A percentile compares a stretch with the other conserved stretches of the same genome.
Evolutionary conservation across 2,113 vertebrate species (phyloP).

Genomic region (Toxotes jaculatrix): DNA sequence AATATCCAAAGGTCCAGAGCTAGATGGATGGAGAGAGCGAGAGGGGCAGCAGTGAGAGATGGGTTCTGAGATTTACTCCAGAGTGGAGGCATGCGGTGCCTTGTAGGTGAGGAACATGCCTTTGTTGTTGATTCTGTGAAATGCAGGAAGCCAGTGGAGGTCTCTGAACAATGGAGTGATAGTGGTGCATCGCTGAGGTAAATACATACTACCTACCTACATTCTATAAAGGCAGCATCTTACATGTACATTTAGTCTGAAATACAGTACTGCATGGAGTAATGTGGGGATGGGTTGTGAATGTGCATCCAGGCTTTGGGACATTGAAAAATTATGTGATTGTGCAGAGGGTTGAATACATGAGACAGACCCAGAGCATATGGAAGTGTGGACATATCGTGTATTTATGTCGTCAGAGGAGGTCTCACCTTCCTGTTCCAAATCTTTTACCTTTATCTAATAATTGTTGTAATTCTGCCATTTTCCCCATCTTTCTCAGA

Average conservation of each 20-base stretch:
- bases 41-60: conserved; percentile 38
- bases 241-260: not conserved
- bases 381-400: too few relatives aligned
- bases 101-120: conserved; percentile 41
- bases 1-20: conserved; percentile 50
- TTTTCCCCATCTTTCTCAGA: not conserved
- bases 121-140: conserved; percentile 41
- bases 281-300: not conserved
- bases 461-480: too few relatives aligned
- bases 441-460: not conserved
- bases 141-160: conserved; percentile 16
- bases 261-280: not conserved
- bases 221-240: not conserved
- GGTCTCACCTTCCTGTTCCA: not conserved
- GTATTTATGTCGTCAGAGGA: not conserved
- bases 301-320: not conserved
- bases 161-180: conserved; percentile 1
- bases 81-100: conserved; percentile 52
- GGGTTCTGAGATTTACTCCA: conserved; percentile 46
- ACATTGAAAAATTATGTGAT: not conserved
- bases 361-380: too few relatives aligned
- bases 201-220: not conserved
- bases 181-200: not conserved
- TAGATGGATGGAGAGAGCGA: conserved; percentile 25
- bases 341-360: too few relatives aligned